Evolutionary conservation across 2,113 vertebrate genomes (phyloP).

Genomic region (Cyanoderma ruficeps): DNA sequence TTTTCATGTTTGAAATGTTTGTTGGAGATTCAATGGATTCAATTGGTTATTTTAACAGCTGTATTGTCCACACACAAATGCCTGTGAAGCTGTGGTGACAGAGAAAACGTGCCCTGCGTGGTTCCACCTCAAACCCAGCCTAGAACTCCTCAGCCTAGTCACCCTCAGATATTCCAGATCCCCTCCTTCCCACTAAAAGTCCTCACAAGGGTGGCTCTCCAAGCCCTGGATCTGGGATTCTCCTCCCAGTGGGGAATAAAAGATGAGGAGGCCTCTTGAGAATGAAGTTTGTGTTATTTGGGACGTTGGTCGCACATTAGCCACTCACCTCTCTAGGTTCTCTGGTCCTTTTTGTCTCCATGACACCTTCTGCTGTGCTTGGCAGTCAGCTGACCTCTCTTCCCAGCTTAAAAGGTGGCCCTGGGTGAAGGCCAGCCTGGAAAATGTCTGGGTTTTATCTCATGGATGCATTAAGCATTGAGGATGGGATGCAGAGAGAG

Average conservation of each 20-base stretch:
- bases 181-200: neutral
- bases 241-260: neutral
- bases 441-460: neutral
- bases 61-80: neutral
- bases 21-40: neutral
- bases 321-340: neutral
- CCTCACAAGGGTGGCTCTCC: neutral
- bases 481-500: neutral
- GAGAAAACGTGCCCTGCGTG: accelerated
- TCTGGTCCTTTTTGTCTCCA: neutral
- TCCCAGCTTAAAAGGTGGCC: neutral
- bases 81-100: neutral
- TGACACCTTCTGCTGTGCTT: neutral
- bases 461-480: neutral
- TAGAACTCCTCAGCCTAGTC: neutral
- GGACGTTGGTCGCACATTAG: neutral
- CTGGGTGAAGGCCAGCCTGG: neutral
- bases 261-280: neutral
- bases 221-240: neutral
- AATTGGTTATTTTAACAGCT: neutral
- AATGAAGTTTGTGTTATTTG: neutral
- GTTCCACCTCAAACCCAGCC: neutral
- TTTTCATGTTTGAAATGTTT: neutral
- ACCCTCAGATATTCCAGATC: neutral
- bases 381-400: neutral